These are phyloP conservation scores for Anticlea derivata DNA, from an alignment of 2,888 invertebrate species.

Conservation along the genomic window DNA sequence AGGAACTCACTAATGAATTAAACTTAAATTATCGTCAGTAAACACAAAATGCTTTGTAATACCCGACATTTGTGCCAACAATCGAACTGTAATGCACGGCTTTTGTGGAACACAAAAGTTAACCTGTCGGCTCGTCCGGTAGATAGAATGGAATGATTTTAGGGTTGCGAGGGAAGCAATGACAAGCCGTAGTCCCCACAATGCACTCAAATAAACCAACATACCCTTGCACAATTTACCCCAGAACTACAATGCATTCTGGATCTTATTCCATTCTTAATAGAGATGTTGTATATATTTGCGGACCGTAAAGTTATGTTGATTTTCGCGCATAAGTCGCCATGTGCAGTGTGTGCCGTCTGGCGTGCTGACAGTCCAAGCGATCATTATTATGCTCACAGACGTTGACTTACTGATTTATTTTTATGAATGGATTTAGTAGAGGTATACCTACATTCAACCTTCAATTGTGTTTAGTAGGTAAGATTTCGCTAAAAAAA, in stretches of 20 bases:
- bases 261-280: slow-evolving; percentile 34
- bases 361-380: slow-evolving; percentile 74
- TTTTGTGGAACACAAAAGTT: slow-evolving; percentile 80
- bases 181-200: slow-evolving; percentile 76
- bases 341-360: slow-evolving; percentile 72
- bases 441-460: too few relatives aligned
- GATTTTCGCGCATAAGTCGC: slow-evolving; percentile 57
- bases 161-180: slow-evolving; percentile 82
- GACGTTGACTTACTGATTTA: slow-evolving; percentile 70
- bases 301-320: slow-evolving; percentile 28
- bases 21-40: slow-evolving; percentile 57
- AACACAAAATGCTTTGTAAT: slow-evolving; percentile 77
- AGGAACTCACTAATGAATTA: slow-evolving; percentile 55
- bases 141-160: slow-evolving; percentile 77
- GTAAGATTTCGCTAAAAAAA: too few relatives aligned
- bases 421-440: slow-evolving; percentile 44
- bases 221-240: slow-evolving; percentile 30
- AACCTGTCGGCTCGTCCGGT: slow-evolving; percentile 79
- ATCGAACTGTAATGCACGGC: slow-evolving; percentile 78
- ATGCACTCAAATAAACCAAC: slow-evolving; percentile 57
- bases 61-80: slow-evolving; percentile 81
- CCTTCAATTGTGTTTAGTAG: too few relatives aligned
- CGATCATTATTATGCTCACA: slow-evolving; percentile 62
- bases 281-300: slow-evolving; percentile 27
- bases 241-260: slow-evolving; percentile 29